Evolutionary conservation across 1,140 invertebrate species (phyloP), one percentile per base, ranked within the genome.

Genomic region (Dendrolimus kikuchii): DNA sequence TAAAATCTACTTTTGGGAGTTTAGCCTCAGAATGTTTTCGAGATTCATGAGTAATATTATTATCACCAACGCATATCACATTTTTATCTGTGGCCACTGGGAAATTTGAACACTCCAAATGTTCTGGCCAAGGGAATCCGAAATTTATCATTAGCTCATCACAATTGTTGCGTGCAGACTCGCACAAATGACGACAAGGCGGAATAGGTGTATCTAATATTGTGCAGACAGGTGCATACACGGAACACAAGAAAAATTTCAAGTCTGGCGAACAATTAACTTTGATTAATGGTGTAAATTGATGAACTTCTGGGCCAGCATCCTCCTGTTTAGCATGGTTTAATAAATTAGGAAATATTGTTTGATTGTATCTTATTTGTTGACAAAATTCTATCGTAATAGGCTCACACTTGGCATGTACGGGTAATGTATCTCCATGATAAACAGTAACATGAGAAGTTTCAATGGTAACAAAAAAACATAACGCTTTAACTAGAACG

Each of bases 151-250:
- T 98, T 5, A 99, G 86, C 5, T 88, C 88, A 76, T 99, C 97
- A 83, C 98, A 99, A 6, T 97, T 95, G 8, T 89, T 88, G 66
- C 93, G 91, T 0, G 96, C 96, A 10, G 95, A 95, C 64, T 96
- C 89, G 81, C 98, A 99, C 5, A 99, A 89, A 36, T 94, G 94
- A 41, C 95, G 89, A 77, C 98, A 99, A 0, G 98, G 98, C 2
- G 96, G 97, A 59, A 99, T 92, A 0, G 97, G 93, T 59, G 90
- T 88, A 38, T 98, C 95, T 53, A 99, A 81, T 49, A 98, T 96
- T 1, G 96, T 98, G 77, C 98, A 99, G 0, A 99, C 94, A 0
- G 99, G 98, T 5, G 94, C 95, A 82, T 97, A 99, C 49, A 99
- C 91, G 0, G 96, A 95, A 88, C 99, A 99, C 10, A 99, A 87